Evolutionary conservation across 2,888 invertebrate genomes (phyloP), one percentile per base, ranked within the genome.

Genomic region (Heteromurus nitidus): DNA sequence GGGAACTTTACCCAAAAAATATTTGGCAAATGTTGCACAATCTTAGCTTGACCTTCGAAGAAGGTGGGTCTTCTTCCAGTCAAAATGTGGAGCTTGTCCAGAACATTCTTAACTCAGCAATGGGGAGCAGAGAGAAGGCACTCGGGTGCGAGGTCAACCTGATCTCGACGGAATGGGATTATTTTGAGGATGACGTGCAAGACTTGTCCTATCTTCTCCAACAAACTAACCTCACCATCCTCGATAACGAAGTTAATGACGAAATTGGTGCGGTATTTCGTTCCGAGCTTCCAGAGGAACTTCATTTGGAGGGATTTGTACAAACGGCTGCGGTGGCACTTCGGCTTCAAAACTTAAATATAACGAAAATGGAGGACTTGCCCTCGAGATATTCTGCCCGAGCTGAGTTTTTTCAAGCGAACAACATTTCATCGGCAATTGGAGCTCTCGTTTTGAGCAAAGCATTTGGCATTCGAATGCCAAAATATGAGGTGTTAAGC

Each of bases 1-100:
- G 75, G 20, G 75, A 85, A 2, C 65, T 72, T 26, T 85, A 83
- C 31, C 83, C 84, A 0, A 77, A 68, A 69, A 85, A 85, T 69
- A 28, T 85, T 13, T 76, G 69, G 68, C 24, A 69, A 20, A 44
- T 50, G 0, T 30, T 76, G 9, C 47, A 31, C 16, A 76, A 76
- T 7, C 2, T 30, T 3, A 22, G 53, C 1, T 28, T 7, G n/a
- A n/a, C 50, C 0, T 3, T 1, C 3, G 36, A 53, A 3, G 22
- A 22, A 22, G 7, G 13, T 36, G 36, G 36, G 13, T 36, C 36
- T 36, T 3, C 22, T 22, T n/a, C n/a, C n/a, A n/a, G n/a, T n/a
- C n/a, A n/a, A n/a, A n/a, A n/a, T n/a, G n/a, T n/a, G n/a, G 58
- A 58, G 24, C 3, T 47, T 22, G 31, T n/a, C n/a, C n/a, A n/a